These are phyloP conservation scores for Morpho achilles DNA, from an alignment of 2,888 invertebrate genomes.

Conservation along the genomic window DNA sequence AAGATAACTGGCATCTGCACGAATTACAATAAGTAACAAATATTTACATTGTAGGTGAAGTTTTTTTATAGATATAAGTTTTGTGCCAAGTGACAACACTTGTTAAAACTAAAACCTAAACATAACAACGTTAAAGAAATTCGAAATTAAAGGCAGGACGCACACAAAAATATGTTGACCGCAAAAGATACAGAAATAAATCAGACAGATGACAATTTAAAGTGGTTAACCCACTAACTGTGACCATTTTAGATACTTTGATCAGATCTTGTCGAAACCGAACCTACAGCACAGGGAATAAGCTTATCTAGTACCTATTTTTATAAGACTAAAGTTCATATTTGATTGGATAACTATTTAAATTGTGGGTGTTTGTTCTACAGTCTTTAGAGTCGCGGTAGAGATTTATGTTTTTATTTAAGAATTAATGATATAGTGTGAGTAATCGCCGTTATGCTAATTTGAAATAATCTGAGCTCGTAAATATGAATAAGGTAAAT, in stretches of 20 bases:
- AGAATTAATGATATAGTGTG: slow-evolving; percentile 71
- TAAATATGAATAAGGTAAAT: slow-evolving; percentile 36
- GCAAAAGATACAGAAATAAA: slow-evolving; percentile 77
- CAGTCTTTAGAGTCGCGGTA: slow-evolving; percentile 60
- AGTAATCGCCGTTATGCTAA: slow-evolving; percentile 73
- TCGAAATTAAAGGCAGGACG: slow-evolving; percentile 40
- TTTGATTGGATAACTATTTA: slow-evolving; percentile 36
- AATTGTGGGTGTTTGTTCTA: slow-evolving; percentile 73
- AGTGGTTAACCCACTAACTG: slow-evolving; percentile 80
- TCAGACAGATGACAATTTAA: slow-evolving; percentile 80
- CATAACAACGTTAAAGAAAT: slow-evolving; percentile 26
- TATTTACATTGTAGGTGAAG: too few relatives aligned
- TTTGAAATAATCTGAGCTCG: slow-evolving; percentile 60
- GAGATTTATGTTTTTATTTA: slow-evolving; percentile 78
- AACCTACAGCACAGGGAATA: slow-evolving; percentile 41
- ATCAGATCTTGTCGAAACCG: slow-evolving; percentile 74
- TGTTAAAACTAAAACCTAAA: slow-evolving; percentile 10
- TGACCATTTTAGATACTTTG: slow-evolving; percentile 80
- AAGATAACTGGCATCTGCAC: too few relatives aligned
- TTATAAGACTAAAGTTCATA: slow-evolving; percentile 44
- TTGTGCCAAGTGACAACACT: not conserved
- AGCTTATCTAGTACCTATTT: slow-evolving; percentile 37
- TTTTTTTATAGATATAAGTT: too few relatives aligned
- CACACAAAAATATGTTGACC: slow-evolving; percentile 70
- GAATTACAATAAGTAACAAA: too few relatives aligned